These are phyloP conservation scores for Pyrrhosoma nymphula DNA, from an alignment of 2,888 invertebrate genomes.

Conservation along the genomic window DNA sequence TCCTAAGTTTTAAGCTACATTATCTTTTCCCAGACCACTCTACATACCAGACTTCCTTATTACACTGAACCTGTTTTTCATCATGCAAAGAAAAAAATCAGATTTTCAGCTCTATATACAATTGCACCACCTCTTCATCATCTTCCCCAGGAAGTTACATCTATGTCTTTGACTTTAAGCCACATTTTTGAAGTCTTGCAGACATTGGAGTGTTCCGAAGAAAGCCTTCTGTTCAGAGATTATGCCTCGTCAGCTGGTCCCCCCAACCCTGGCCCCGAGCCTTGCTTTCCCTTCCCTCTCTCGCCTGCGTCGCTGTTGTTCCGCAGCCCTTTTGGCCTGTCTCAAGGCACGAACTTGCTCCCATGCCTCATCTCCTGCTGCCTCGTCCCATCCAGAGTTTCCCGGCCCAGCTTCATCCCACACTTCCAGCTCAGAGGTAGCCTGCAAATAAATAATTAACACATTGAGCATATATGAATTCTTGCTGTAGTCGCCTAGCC, in stretches of 20 bases:
- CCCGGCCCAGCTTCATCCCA: slow-evolving; percentile 31
- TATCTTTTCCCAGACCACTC: not conserved
- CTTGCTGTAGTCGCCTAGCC: not conserved
- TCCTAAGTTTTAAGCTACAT: not conserved
- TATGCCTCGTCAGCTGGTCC: slow-evolving; percentile 39
- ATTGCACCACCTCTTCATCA: not conserved
- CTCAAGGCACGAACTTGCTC: slow-evolving; percentile 46
- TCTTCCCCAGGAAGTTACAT: not conserved
- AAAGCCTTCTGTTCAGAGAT: not conserved
- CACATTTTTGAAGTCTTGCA: slow-evolving; percentile 25
- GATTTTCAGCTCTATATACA: not conserved
- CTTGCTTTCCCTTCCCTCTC: slow-evolving; percentile 58
- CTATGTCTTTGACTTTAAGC: not conserved
- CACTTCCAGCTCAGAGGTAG: slow-evolving; percentile 28
- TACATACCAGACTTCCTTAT: not conserved
- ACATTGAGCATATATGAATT: not conserved
- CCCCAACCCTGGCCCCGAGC: slow-evolving; percentile 45
- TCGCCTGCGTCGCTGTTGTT: slow-evolving; percentile 33
- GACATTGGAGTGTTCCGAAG: not conserved
- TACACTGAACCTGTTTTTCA: not conserved
- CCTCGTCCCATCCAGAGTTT: slow-evolving; percentile 38
- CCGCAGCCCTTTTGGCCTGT: slow-evolving; percentile 38
- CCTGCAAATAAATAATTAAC: not conserved
- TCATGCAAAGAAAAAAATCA: not conserved
- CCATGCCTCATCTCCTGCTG: slow-evolving; percentile 43